Base-by-base conservation (phyloP, 2,797 vertebrate species). In the Sebastes goodei region DNA sequence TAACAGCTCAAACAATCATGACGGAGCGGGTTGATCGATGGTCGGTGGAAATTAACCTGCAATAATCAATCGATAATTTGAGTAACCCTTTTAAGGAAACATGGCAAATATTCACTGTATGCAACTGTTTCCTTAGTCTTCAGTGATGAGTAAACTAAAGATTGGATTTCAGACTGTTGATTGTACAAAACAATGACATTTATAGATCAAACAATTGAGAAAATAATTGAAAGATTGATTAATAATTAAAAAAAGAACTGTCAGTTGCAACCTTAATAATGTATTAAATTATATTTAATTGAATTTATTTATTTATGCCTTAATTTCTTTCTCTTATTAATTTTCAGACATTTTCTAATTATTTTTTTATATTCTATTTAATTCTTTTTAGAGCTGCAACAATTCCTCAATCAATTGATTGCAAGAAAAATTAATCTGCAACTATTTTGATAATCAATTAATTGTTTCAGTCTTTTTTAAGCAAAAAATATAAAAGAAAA, bases 401-500 rank as follows among this genome's bases (percentile, higher is more conserved):
- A 25, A 64, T 17, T 33, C 4, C 1, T 5, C 20, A 2, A 17
- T 17, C 8, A 20, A 10, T n/a, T 2, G 9, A 4, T 20, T 4
- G 4, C 10, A 11, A 32, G 29, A 62, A 14, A 62, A 62, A 12
- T 35, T 42, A 42, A 42, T 42, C 6, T 15, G 14, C 3, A 32
- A n/a, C 9, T 61, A 23, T 35, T 1, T 21, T 14, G 32, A 62
- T 33, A 30, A 27, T 42, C 38, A 42, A 42, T 42, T 42, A 42
- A 42, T 42, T 42, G 38, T 42, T 42, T 42, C 6, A 15, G 38
- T 42, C 38, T 38, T 15, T 42, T 42, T 42, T 42, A 42, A 42
- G 38, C 38, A 42, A 6, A 15, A 42, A 3, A 15, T 15, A 42
- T 42, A 6, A 15, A 42, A 38, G 0, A 38, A 42, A 42, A 0